phyloP scores from a whole-genome alignment of 1,140 invertebrate genomes.

The Drosophila pallidifrons region DNA sequence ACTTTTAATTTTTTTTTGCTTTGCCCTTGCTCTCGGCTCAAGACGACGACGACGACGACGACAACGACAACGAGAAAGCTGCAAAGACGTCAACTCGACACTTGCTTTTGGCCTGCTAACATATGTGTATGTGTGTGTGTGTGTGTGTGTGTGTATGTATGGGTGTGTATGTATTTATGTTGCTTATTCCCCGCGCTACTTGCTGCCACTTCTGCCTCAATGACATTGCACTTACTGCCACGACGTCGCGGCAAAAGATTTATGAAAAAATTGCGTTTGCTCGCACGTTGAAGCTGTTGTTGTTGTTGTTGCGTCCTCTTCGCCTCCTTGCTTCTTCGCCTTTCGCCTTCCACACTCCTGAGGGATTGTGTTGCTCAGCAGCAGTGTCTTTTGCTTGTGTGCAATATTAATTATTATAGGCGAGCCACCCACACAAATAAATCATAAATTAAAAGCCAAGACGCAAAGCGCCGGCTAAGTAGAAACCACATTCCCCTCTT shows the following conservation, averaged over 20 bases:
- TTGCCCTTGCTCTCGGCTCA: slow-evolving; percentile 43
- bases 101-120: background rate
- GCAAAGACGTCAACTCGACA: slow-evolving; percentile 20
- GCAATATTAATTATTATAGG: slow-evolving; percentile 82
- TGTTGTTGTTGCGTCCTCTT: background rate
- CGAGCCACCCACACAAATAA: slow-evolving; percentile 79
- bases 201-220: slow-evolving; percentile 69
- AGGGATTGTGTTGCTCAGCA: slow-evolving; percentile 58
- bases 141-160: slow-evolving; percentile 11
- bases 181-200: slow-evolving; percentile 57
- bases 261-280: slow-evolving; percentile 73
- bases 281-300: background rate
- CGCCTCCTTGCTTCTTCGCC: too few species aligned
- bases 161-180: slow-evolving; percentile 24
- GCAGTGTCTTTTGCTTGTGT: slow-evolving; percentile 63
- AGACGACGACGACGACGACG: slow-evolving; percentile 57
- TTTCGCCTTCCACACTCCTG: slow-evolving; percentile 10
- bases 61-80: slow-evolving; percentile 30
- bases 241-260: slow-evolving; percentile 61
- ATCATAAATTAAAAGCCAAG: slow-evolving; percentile 80
- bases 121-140: background rate
- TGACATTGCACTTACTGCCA: slow-evolving; percentile 79
- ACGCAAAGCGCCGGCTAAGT: slow-evolving; percentile 47
- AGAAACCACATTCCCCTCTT: slow-evolving; percentile 3
- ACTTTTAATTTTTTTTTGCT: slow-evolving; percentile 76